Evolutionary conservation across 1,140 invertebrate species (phyloP).

Genomic region (Polypedilum vanderplanki): DNA sequence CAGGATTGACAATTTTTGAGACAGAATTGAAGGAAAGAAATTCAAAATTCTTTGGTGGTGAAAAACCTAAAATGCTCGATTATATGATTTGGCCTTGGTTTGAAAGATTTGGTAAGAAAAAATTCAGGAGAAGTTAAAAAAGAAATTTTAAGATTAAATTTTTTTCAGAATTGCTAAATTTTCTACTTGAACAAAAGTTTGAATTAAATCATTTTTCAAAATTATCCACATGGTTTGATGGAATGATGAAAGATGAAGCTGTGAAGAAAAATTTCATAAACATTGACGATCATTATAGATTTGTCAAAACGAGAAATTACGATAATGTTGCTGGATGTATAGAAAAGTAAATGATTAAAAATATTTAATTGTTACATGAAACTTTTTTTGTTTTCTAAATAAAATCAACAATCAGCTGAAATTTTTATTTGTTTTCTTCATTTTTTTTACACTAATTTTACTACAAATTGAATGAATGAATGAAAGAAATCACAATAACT

Average conservation of each 20-base stretch:
- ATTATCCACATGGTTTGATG: constrained; percentile 54
- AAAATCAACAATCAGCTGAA: no score
- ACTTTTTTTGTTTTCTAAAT: no score
- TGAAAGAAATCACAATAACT: no score
- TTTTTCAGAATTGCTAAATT: constrained; percentile 37
- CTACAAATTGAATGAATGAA: no score
- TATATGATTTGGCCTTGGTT: constrained; percentile 89
- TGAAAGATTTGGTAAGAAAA: constrained; percentile 51
- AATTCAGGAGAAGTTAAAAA: no score
- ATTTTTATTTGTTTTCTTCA: no score
- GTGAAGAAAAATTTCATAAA: constrained; percentile 60
- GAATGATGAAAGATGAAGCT: constrained; percentile 62
- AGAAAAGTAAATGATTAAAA: no score
- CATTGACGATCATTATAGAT: constrained; percentile 63
- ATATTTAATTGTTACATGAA: no score
- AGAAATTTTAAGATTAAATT: no score
- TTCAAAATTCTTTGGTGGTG: constrained; percentile 61
- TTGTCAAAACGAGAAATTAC: constrained; percentile 55
- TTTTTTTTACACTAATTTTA: no score
- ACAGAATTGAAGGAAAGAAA: constrained; percentile 55
- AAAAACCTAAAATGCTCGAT: constrained; percentile 70
- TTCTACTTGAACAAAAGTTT: constrained; percentile 38
- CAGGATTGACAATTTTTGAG: constrained; percentile 58
- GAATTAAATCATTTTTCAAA: constrained; percentile 39
- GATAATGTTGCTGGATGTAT: constrained; percentile 58